Evolutionary conservation across 1,140 invertebrate species (phyloP).

Genomic region (Philaenus spumarius): DNA sequence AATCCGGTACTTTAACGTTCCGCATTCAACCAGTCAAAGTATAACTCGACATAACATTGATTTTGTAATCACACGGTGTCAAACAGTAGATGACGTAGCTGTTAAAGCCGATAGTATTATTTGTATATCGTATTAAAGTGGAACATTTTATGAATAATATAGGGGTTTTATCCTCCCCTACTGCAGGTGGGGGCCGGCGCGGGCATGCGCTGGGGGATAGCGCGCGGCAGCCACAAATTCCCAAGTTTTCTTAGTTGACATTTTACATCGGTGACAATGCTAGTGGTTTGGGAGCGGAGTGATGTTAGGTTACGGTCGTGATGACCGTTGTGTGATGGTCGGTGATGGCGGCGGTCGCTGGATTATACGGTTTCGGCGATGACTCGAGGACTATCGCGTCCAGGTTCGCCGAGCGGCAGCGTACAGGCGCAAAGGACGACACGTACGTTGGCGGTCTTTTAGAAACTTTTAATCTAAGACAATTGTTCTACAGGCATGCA

Average conservation of each 20-base stretch:
- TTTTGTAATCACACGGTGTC: too few species aligned
- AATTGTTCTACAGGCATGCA: too few species aligned
- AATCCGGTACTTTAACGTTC: too few species aligned
- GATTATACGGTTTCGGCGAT: slow-evolving; percentile 43
- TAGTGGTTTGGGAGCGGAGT: not conserved
- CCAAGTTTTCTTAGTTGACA: not conserved
- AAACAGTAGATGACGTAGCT: slow-evolving; percentile 1
- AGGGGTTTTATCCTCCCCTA: not conserved
- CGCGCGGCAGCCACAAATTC: not conserved
- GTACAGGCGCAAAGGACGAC: slow-evolving; percentile 28
- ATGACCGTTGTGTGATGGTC: not conserved
- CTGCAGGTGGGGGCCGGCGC: not conserved
- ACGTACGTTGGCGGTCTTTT: slow-evolving; percentile 28
- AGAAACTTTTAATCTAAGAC: too few species aligned
- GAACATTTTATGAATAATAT: slow-evolving; percentile 11
- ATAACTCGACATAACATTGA: too few species aligned
- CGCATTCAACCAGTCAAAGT: too few species aligned
- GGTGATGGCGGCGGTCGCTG: slow-evolving; percentile 41
- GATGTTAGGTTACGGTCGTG: not conserved
- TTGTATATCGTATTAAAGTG: not conserved
- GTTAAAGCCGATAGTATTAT: slow-evolving; percentile 13
- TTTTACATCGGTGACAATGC: not conserved
- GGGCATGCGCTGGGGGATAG: not conserved
- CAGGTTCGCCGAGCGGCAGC: slow-evolving; percentile 27
- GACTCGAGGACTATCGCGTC: slow-evolving; percentile 32